Evolutionary conservation across 1,140 invertebrate genomes (phyloP), one percentile per base, ranked within the genome.

Genomic region (Tribolium madens): DNA sequence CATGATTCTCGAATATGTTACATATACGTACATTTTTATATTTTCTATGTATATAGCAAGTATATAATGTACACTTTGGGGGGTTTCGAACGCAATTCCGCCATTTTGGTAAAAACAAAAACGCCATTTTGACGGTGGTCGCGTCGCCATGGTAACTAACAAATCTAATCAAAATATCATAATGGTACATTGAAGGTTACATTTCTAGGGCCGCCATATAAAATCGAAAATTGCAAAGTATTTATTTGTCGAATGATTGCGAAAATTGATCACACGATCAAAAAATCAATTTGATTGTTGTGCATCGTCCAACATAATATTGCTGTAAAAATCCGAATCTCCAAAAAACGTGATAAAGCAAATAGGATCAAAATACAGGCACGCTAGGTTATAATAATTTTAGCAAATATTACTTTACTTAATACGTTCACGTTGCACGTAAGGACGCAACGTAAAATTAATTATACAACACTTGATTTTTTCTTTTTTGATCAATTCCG

Each of bases 371-470:
- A 78, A 71, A 76, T 78, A 72, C 47, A 78, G 77, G 77, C 77
- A 78, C 77, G 77, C 77, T 78, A 78, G 77, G 77, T 78, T 78
- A 78, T 78, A 78, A 60, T 75, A 73, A 78, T 53, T 74, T 69
- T 78, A 78, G 74, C 74, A 78, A 78, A 78, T 78, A 76, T 78
- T 78, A 78, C 77, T 78, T 78, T 73, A 75, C 73, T 73, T 70
- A 50, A 73, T 36, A 77, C 72, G 42, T 69, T 78, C 73, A 75
- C 60, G 50, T 69, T 48, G 71, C 72, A 73, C 33, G 50, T 50
- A 73, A 73, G 50, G 31, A 73, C 48, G 48, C 48, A 73, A 73
- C 42, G 48, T 42, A 73, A 73, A 73, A 73, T 33, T 31, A 73
- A 73, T 71, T 53, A 50, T 42, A 71, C 36, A 47, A 50, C 42